Conservation (phyloP, 2,888 invertebrate genomes). For the Habroteleia sp. region DNA sequence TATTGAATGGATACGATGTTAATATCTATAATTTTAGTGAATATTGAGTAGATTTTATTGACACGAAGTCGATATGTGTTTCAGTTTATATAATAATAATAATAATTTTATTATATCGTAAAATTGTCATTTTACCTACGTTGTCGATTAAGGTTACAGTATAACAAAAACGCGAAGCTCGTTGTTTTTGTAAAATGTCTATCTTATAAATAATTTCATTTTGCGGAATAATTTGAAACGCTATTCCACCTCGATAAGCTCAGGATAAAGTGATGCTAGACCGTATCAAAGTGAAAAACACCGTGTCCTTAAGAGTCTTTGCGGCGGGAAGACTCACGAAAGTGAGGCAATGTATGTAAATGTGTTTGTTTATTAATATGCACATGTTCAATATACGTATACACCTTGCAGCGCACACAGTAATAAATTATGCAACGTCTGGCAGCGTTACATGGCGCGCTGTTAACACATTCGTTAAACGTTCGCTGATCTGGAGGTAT, state of each 20-base stretch:
- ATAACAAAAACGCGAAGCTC: too few species aligned
- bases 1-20: too few species aligned
- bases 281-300: slow-evolving; percentile 39
- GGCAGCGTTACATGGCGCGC: slow-evolving; percentile 3
- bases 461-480: slow-evolving; percentile 38
- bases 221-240: slow-evolving; percentile 8
- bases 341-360: slow-evolving; percentile 48
- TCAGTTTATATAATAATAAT: too few species aligned
- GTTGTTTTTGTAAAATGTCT: too few species aligned
- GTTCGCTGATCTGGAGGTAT: slow-evolving; percentile 26
- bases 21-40: too few species aligned
- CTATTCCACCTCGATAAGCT: slow-evolving; percentile 11
- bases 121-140: too few species aligned
- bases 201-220: neutral
- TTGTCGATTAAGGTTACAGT: too few species aligned
- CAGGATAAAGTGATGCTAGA: slow-evolving; percentile 20
- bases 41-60: too few species aligned
- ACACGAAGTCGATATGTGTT: too few species aligned
- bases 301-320: slow-evolving; percentile 27
- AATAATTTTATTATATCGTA: too few species aligned
- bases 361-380: slow-evolving; percentile 58
- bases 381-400: slow-evolving; percentile 51
- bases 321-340: slow-evolving; percentile 12
- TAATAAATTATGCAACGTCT: slow-evolving; percentile 52
- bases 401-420: slow-evolving; percentile 28